Base-by-base conservation (phyloP, 2,888 invertebrate genomes). In the Plemyria rubiginata region DNA sequence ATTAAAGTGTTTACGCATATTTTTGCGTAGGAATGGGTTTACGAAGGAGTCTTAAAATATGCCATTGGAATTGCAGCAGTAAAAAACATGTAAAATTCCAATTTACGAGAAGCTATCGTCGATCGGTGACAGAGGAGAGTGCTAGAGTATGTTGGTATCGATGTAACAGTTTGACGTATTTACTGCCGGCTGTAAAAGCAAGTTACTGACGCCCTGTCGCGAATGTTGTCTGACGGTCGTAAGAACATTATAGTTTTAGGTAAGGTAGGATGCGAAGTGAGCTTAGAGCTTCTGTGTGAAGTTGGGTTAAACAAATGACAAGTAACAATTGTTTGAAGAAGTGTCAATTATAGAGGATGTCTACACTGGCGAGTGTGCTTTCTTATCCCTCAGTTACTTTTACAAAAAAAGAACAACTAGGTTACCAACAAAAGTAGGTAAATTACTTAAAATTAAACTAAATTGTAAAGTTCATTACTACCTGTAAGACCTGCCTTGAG, bases 31-130 rank as follows among this genome's bases (percentile, higher is more conserved):
- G 60, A 58, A 58, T 51, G 54, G 36, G 58, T 54, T 66, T 70
- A 60, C 56, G 58, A 62, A 64, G 46, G 36, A 22, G 43, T n/a
- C 55, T 56, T 60, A 60, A 64, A 60, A 65, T 62, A 65, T 54
- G 58, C 58, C 57, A 65, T 54, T 62, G 54, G 55, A 63, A 57
- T 54, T 54, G 45, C 59, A 51, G 66, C 60, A 54, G 65, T 67
- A 68, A 67, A 67, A 68, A 60, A 62, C 65, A 49, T 68, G 71
- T 68, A 67, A 70, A 72, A 68, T 63, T 53, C 54, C 64, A 60
- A 65, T 71, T 71, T 68, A 68, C 66, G 67, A 68, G 59, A 55
- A 61, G 62, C 61, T 60, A 51, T 16, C 54, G 51, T 3, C 38
- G 55, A 28, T 58, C 65, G 48, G 60, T 48, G 51, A 56, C 60